Evolutionary conservation across 2,888 invertebrate genomes (phyloP).

Genomic region (Drosophila koepferae): DNA sequence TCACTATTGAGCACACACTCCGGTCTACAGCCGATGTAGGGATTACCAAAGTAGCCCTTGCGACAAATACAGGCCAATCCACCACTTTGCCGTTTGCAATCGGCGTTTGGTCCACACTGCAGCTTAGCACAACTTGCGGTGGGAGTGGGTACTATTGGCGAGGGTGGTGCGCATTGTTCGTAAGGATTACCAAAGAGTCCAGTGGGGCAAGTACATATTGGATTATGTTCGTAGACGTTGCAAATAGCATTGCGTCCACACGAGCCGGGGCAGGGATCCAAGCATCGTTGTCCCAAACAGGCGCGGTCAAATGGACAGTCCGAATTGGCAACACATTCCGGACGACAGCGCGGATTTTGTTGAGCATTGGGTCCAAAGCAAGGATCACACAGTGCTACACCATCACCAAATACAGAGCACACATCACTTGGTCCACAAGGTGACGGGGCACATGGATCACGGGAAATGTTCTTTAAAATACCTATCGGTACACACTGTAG

Average conservation of each 20-base stretch:
- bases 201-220: conserved; percentile 89
- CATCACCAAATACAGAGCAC: conserved; percentile 90
- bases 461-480: conserved; percentile 87
- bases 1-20: conserved; percentile 94
- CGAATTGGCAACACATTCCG: conserved; percentile 92
- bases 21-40: conserved; percentile 91
- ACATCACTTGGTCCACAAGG: conserved; percentile 90
- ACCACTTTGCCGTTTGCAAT: conserved; percentile 89
- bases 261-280: conserved; percentile 92
- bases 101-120: conserved; percentile 91
- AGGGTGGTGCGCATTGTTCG: conserved; percentile 89
- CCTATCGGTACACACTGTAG: conserved; percentile 89
- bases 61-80: conserved; percentile 90
- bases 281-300: conserved; percentile 90
- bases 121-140: conserved; percentile 88
- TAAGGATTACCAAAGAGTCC: conserved; percentile 92
- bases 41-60: conserved; percentile 92
- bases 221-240: conserved; percentile 89
- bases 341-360: conserved; percentile 91
- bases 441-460: conserved; percentile 91
- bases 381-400: conserved; percentile 92
- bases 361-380: conserved; percentile 89
- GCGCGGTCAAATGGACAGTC: conserved; percentile 92
- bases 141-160: conserved; percentile 80
- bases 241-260: conserved; percentile 91